phyloP scores from a whole-genome alignment of 2,888 invertebrate genomes.

The Lobophora halterata region DNA sequence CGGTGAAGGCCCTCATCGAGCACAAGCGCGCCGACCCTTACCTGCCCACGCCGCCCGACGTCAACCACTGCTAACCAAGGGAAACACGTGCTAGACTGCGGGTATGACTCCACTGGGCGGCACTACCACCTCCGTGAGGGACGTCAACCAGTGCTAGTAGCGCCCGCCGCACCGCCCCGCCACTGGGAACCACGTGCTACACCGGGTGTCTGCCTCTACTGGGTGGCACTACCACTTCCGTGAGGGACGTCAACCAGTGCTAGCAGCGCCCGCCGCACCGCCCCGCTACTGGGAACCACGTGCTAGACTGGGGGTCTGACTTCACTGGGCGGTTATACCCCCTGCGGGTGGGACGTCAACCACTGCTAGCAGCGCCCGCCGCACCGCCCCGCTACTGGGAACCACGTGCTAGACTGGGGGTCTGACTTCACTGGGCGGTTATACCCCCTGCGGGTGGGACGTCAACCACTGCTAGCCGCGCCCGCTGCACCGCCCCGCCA shows the following conservation, averaged over 20 bases:
- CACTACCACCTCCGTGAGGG: too few relatives aligned
- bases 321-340: neutral
- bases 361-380: constrained; percentile 30
- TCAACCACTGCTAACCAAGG: constrained; percentile 89
- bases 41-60: constrained; percentile 91
- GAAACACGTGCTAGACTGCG: neutral
- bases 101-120: neutral
- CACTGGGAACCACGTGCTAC: neutral
- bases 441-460: too few relatives aligned
- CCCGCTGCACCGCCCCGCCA: neutral
- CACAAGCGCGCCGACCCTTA: constrained; percentile 96
- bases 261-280: constrained; percentile 18
- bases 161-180: constrained; percentile 7
- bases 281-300: neutral
- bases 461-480: constrained; percentile 33
- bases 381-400: neutral
- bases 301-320: neutral
- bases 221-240: too few relatives aligned
- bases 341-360: too few relatives aligned
- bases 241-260: too few relatives aligned
- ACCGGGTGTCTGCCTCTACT: neutral
- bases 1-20: constrained; percentile 93
- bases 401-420: neutral
- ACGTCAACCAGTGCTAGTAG: constrained; percentile 74
- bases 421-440: neutral